Conservation (phyloP, 1,140 invertebrate genomes). For the Drosophila ogumai region DNA sequence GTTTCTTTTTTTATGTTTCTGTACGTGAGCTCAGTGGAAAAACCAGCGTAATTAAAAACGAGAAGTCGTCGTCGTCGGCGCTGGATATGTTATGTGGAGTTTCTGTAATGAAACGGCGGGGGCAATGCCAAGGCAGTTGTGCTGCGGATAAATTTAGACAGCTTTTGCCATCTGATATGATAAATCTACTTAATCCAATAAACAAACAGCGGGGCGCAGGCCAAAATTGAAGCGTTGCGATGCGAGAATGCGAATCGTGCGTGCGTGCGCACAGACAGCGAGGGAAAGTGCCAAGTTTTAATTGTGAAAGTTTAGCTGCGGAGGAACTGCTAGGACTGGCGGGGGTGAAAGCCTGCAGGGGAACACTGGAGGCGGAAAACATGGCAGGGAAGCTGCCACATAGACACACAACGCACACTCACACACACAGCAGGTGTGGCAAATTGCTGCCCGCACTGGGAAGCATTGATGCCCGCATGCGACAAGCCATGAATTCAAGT, state of each 20-base stretch:
- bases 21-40: conserved; percentile 67
- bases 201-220: conserved; percentile 55
- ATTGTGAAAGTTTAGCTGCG: conserved; percentile 74
- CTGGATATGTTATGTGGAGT: conserved; percentile 44
- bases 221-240: conserved; percentile 61
- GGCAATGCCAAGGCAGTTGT: conserved; percentile 13
- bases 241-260: conserved; percentile 59
- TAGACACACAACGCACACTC: conserved; percentile 28
- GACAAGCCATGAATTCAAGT: conserved; percentile 52
- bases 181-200: conserved; percentile 82
- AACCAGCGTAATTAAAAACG: conserved; percentile 77
- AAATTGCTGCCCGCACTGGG: conserved; percentile 68
- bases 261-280: conserved; percentile 32
- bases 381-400: conserved; percentile 11
- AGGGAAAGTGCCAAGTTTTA: conserved; percentile 76
- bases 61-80: conserved; percentile 26
- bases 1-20: conserved; percentile 11
- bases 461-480: conserved; percentile 50
- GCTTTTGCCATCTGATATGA: conserved; percentile 69
- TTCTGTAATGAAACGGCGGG: conserved; percentile 26
- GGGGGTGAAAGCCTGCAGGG: not conserved
- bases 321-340: conserved; percentile 12
- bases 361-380: conserved; percentile 1
- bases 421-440: conserved; percentile 68
- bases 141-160: conserved; percentile 63